Conservation (phyloP, 2,888 invertebrate species). For the Yponomeuta sedellus region DNA sequence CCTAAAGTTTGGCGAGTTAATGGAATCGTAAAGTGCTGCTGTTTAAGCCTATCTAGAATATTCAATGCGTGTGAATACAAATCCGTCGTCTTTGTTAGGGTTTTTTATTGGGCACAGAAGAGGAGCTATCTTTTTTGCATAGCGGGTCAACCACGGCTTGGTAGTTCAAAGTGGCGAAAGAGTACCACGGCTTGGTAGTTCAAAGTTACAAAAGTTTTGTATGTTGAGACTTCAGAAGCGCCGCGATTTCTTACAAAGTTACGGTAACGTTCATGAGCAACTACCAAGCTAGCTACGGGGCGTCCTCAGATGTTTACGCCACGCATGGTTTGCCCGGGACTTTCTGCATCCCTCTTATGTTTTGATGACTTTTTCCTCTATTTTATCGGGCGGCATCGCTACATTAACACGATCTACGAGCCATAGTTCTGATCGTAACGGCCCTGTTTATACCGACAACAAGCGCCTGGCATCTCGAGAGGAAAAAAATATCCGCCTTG, state of each 20-base stretch:
- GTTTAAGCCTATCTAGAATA: background rate
- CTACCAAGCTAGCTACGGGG: background rate
- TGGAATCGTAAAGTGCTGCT: slow-evolving; percentile 7
- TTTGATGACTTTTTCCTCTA: slow-evolving; percentile 13
- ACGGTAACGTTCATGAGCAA: background rate
- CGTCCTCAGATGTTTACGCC: background rate
- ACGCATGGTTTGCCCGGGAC: background rate
- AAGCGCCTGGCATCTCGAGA: slow-evolving; percentile 30
- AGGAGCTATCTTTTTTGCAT: too few relatives aligned
- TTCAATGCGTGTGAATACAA: background rate
- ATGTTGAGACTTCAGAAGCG: too few relatives aligned
- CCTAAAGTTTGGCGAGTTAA: slow-evolving; percentile 20
- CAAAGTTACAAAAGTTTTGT: too few relatives aligned
- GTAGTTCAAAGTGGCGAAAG: too few relatives aligned
- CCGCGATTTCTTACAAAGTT: background rate
- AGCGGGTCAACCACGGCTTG: too few relatives aligned
- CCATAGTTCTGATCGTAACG: slow-evolving; percentile 63
- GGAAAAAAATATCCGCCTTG: slow-evolving; percentile 28
- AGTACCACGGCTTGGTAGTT: too few relatives aligned
- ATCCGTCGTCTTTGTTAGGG: too few relatives aligned
- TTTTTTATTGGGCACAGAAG: too few relatives aligned
- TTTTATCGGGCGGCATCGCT: slow-evolving; percentile 43
- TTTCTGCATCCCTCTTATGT: slow-evolving; percentile 1
- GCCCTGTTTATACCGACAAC: slow-evolving; percentile 55
- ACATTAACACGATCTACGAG: slow-evolving; percentile 59